Evolutionary conservation across 2,888 invertebrate species (phyloP).

Genomic region (Phrixothrix hirtus): DNA sequence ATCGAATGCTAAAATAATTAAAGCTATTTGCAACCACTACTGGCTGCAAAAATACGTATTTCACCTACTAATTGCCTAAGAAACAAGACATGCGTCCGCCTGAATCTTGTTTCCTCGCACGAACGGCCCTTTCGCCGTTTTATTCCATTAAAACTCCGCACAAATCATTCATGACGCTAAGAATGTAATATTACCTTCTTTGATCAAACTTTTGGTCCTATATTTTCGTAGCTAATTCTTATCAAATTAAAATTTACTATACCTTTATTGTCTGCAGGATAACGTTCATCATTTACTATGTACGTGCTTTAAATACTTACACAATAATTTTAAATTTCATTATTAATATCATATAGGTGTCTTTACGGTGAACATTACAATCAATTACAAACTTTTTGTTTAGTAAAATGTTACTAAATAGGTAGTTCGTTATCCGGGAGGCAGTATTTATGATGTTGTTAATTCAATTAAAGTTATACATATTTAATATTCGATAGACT

Average conservation of each 20-base stretch:
- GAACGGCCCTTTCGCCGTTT: conserved; percentile 32
- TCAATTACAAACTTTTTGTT: no score
- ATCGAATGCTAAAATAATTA: conserved; percentile 35
- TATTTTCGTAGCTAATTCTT: conserved; percentile 46
- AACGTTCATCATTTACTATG: conserved; percentile 38
- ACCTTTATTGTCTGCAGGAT: conserved; percentile 39
- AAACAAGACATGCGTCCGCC: conserved; percentile 38
- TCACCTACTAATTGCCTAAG: conserved; percentile 38
- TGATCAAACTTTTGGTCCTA: conserved; percentile 45
- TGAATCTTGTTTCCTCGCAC: conserved; percentile 32
- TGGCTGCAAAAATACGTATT: conserved; percentile 35
- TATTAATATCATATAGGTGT: no score
- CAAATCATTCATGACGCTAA: conserved; percentile 53
- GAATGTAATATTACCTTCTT: conserved; percentile 53
- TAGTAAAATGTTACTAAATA: no score
- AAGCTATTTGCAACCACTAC: conserved; percentile 36
- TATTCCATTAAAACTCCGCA: conserved; percentile 49
- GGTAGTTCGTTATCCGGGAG: no score
- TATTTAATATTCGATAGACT: no score
- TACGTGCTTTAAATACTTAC: conserved; percentile 30
- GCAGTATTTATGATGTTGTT: no score
- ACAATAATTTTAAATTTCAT: conserved; percentile 5
- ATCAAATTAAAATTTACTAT: conserved; percentile 52
- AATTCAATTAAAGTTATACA: no score
- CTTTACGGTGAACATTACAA: no score